Evolutionary conservation across 2,113 vertebrate genomes (phyloP), one percentile per base, ranked within the genome.

Genomic region (Mormoops blainvillei): DNA sequence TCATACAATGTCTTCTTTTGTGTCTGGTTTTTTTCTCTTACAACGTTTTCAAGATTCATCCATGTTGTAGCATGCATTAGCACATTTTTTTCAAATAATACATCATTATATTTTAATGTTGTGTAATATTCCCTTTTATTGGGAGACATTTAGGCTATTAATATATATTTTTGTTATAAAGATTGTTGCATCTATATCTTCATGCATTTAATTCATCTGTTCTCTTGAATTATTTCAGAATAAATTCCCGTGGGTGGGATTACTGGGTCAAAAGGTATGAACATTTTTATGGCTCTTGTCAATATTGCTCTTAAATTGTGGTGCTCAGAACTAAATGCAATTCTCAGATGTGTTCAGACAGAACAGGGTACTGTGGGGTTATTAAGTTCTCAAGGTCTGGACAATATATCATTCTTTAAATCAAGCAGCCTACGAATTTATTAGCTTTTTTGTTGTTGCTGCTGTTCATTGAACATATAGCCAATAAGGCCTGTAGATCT

Each of bases 251-350:
- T 38, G 96, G 65, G 97, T 90, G 90, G 82, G 43, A 97, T 97
- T 96, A 97, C 88, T 94, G 89, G 97, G 97, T 97, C 97, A 97
- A 97, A 97, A 96, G 97, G 93, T 93, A 95, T 89, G 97, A 96
- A 95, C 95, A 95, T 97, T 98, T 98, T 98, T 98, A 97, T 89
- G 86, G 94, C 91, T 94, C 82, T 96, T 97, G 97, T 97, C 97
- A 97, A 97, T 97, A 98, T 94, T 95, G 92, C 95, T 97, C 84
- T 98, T 92, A 97, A 97, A 97, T 96, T 95, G 95, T 95, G 94
- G 73, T 96, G 92, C 88, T 87, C 58, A 89, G 97, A 97, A 98
- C 91, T 81, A 97, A 94, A 97, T 96, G 96, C 96, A 97, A 95
- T 97, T 97, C 92, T 97, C 87, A 91, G 63, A 94, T 84, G 80